Conservation (phyloP, 2,888 invertebrate species). For the Parnassius mnemosyne region DNA sequence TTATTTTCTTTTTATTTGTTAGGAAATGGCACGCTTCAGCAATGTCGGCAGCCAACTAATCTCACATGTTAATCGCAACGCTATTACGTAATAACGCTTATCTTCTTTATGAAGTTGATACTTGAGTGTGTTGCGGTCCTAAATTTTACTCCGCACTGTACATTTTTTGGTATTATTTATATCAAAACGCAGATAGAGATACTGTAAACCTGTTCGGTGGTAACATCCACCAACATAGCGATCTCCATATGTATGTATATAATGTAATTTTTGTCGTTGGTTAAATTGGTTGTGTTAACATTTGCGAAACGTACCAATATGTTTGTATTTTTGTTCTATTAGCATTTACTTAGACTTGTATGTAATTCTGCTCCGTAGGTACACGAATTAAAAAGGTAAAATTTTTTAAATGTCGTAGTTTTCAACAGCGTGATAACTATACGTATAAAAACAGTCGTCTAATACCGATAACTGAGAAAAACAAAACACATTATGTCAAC, state of each 20-base stretch:
- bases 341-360: background rate
- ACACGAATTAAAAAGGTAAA: too few relatives aligned
- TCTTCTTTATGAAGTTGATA: background rate
- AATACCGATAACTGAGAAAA: too few relatives aligned
- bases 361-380: background rate
- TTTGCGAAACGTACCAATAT: background rate
- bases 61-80: too few relatives aligned
- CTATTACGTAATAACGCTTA: too few relatives aligned
- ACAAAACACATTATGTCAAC: too few relatives aligned
- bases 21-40: too few relatives aligned
- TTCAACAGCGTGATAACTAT: too few relatives aligned
- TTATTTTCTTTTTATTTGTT: too few relatives aligned
- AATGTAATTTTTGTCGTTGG: slow-evolving; percentile 1
- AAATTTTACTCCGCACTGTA: slow-evolving; percentile 11
- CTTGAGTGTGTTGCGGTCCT: slow-evolving; percentile 3
- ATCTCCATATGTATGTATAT: too few relatives aligned
- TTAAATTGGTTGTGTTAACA: slow-evolving; percentile 6
- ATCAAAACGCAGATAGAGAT: slow-evolving; percentile 5
- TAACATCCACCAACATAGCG: slow-evolving; percentile 6
- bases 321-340: slow-evolving; percentile 1
- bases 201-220: slow-evolving; percentile 15
- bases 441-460: too few relatives aligned
- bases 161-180: slow-evolving; percentile 9
- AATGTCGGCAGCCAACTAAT: too few relatives aligned
- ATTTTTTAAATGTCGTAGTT: too few relatives aligned